Evolutionary conservation across 2,888 invertebrate species (phyloP).

Genomic region (Platycheirus rosarum): DNA sequence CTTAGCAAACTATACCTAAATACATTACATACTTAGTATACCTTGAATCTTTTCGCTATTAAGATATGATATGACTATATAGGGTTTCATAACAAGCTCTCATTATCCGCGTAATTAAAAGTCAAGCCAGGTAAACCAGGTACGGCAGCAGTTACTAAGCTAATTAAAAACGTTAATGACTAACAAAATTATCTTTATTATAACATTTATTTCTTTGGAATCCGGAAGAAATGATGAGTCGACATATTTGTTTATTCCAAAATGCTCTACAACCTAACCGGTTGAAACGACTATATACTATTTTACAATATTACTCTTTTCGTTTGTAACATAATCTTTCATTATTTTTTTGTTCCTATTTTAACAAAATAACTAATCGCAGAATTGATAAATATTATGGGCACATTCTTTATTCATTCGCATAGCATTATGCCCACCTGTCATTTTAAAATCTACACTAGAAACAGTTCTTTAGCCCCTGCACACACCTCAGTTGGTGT

Average conservation of each 20-base stretch:
- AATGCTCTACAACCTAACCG: slow-evolving; percentile 3
- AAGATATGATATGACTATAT: background rate
- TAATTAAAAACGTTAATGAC: slow-evolving; percentile 8
- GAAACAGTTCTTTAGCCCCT: background rate
- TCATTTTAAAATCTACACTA: background rate
- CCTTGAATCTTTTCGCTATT: background rate
- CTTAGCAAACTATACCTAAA: too few relatives aligned
- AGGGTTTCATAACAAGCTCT: slow-evolving; percentile 3
- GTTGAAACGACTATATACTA: background rate
- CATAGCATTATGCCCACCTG: slow-evolving; percentile 4
- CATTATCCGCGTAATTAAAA: slow-evolving; percentile 26
- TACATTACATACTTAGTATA: too few relatives aligned
- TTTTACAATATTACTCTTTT: background rate
- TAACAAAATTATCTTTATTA: background rate
- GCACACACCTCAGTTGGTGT: background rate
- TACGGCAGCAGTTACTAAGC: slow-evolving; percentile 36
- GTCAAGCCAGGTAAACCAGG: slow-evolving; percentile 4
- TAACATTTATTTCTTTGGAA: background rate
- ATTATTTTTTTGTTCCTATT: background rate
- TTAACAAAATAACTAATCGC: background rate
- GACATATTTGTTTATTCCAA: background rate
- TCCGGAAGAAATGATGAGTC: slow-evolving; percentile 19
- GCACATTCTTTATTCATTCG: background rate
- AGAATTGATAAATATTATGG: background rate
- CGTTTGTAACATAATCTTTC: background rate